These are phyloP conservation scores for Clivina fossor DNA, from an alignment of 2,888 invertebrate genomes.

Conservation along the genomic window DNA sequence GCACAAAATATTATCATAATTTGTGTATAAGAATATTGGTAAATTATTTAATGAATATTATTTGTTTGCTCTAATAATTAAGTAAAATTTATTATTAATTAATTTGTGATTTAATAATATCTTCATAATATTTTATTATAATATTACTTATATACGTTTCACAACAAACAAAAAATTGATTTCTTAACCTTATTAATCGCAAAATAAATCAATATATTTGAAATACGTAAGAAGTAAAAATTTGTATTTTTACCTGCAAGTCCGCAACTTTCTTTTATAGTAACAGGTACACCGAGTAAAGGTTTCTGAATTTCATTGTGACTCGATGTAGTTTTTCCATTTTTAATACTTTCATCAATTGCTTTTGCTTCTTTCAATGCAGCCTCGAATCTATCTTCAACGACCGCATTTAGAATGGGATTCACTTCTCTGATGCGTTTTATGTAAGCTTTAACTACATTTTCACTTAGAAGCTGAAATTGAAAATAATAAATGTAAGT, in stretches of 20 bases:
- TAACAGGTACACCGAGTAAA: constrained; percentile 78
- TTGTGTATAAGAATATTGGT: too few relatives aligned
- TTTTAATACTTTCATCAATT: constrained; percentile 54
- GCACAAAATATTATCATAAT: too few relatives aligned
- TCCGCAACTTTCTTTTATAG: constrained; percentile 78
- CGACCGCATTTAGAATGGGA: constrained; percentile 68
- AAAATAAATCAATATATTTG: neutral
- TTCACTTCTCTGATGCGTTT: constrained; percentile 67
- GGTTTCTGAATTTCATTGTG: constrained; percentile 54
- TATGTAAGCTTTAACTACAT: constrained; percentile 63
- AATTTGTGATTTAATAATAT: too few relatives aligned
- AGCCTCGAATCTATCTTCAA: constrained; percentile 63
- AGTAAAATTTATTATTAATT: too few relatives aligned
- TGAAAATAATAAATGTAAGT: too few relatives aligned
- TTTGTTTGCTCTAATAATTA: too few relatives aligned
- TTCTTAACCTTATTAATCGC: neutral
- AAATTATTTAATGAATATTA: too few relatives aligned
- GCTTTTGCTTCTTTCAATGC: constrained; percentile 66
- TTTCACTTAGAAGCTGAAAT: constrained; percentile 64
- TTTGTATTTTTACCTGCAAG: constrained; percentile 61
- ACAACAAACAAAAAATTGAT: too few relatives aligned
- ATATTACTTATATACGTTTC: too few relatives aligned
- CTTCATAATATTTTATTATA: too few relatives aligned
- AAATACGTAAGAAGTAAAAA: neutral
- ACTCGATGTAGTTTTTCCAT: neutral